phyloP scores from a whole-genome alignment of 2,113 vertebrate species.

The Leptodactylus fuscus region DNA sequence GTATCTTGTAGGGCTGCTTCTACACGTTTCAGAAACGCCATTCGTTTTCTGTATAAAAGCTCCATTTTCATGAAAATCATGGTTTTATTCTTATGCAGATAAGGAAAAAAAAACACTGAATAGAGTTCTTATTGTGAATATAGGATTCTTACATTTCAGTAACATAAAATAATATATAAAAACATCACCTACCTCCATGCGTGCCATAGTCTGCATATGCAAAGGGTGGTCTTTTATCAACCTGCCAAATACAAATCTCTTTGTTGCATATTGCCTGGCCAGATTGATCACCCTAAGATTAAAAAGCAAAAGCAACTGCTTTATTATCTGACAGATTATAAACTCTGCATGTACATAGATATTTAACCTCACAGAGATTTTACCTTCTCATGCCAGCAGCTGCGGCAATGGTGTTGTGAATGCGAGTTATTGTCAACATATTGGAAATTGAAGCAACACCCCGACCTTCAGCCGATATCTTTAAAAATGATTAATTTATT shows the following conservation, averaged over 20 bases:
- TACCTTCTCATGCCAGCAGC: slow-evolving; percentile 85
- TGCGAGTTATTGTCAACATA: slow-evolving; percentile 85
- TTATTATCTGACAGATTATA: not conserved
- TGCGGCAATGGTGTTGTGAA: slow-evolving; percentile 81
- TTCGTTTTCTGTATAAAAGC: too few species aligned
- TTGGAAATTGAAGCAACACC: slow-evolving; percentile 83
- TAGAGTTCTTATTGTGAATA: too few species aligned
- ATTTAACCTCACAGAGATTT: not conserved
- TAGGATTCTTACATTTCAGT: too few species aligned
- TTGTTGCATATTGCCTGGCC: slow-evolving; percentile 80
- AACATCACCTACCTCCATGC: slow-evolving; percentile 79
- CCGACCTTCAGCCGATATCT: slow-evolving; percentile 84
- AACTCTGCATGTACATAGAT: not conserved
- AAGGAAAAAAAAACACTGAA: too few species aligned
- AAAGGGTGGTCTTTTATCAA: slow-evolving; percentile 83
- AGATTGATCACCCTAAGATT: slow-evolving; percentile 78
- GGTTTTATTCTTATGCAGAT: too few species aligned
- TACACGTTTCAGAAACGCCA: too few species aligned
- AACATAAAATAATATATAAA: too few species aligned
- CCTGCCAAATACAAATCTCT: slow-evolving; percentile 80
- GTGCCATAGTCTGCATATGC: slow-evolving; percentile 80
- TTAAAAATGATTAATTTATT: too few species aligned
- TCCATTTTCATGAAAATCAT: too few species aligned
- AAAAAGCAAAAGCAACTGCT: not conserved
- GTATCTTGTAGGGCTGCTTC: too few species aligned